phyloP scores from a whole-genome alignment of 2,888 invertebrate genomes.

The Ptycholaimellus sp. region DNA sequence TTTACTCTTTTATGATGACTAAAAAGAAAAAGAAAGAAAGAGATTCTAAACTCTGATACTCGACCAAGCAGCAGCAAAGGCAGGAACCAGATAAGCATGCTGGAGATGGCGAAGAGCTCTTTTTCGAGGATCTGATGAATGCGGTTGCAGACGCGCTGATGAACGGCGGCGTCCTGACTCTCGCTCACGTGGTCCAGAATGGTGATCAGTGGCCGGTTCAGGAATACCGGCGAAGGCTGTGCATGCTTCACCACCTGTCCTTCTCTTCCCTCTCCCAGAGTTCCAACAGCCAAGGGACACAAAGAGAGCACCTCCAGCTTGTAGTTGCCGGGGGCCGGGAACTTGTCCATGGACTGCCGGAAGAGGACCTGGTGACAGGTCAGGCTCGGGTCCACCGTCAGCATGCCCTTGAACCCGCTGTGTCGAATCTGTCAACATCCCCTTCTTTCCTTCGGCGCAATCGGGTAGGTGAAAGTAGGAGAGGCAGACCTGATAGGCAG shows the following conservation, averaged over 20 bases:
- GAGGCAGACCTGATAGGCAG: slow-evolving; percentile 13
- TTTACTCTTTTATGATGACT: neutral
- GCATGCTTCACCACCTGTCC: slow-evolving; percentile 14
- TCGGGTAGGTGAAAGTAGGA: neutral
- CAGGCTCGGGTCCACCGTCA: slow-evolving; percentile 16
- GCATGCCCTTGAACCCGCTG: slow-evolving; percentile 22
- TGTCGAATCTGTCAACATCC: slow-evolving; percentile 13
- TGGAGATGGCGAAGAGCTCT: slow-evolving; percentile 8
- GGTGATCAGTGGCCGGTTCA: slow-evolving; percentile 25
- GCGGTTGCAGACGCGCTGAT: slow-evolving; percentile 9
- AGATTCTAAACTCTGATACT: neutral
- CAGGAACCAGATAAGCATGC: slow-evolving; percentile 11
- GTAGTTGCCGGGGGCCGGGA: no score
- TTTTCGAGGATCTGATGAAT: slow-evolving; percentile 8
- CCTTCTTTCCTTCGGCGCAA: neutral
- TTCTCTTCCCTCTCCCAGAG: neutral
- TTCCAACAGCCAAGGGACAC: no score
- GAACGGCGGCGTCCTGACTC: slow-evolving; percentile 9
- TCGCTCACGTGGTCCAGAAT: slow-evolving; percentile 18
- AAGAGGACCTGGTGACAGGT: no score
- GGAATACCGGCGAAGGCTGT: slow-evolving; percentile 18
- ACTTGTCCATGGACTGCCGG: no score
- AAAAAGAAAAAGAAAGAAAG: neutral
- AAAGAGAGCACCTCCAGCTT: no score
- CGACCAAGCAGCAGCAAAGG: slow-evolving; percentile 10